A percentile compares a stretch with the other conserved stretches of the same genome.
phyloP scores from a whole-genome alignment of 1,140 invertebrate species.

The Goniozus legneri region DNA sequence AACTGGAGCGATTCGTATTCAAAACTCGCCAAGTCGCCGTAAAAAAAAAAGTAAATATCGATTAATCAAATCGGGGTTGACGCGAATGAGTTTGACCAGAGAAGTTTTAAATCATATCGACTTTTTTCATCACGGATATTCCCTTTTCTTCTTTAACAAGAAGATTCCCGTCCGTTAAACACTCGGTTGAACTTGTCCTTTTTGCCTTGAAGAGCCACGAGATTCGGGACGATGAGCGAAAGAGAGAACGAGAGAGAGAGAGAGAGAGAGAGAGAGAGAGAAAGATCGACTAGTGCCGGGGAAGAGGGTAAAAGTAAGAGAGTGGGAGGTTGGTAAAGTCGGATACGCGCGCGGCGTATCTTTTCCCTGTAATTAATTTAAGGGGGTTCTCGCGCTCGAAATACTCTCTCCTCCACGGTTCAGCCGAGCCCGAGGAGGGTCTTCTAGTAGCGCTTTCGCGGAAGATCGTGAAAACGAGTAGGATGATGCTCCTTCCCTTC shows the following conservation, averaged over 20 bases:
- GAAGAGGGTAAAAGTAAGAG: background rate
- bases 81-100: too few species aligned
- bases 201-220: slow-evolving; percentile 2
- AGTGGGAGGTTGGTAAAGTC: slow-evolving; percentile 11
- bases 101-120: too few species aligned
- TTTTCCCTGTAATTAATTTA: slow-evolving; percentile 50
- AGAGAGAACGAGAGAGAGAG: slow-evolving; percentile 1
- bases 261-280: slow-evolving; percentile 8
- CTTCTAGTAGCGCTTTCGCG: slow-evolving; percentile 26
- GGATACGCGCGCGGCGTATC: slow-evolving; percentile 28
- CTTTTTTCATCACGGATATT: slow-evolving; percentile 27
- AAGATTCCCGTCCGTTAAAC: slow-evolving; percentile 33
- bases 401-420: slow-evolving; percentile 21
- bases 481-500: too few species aligned
- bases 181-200: slow-evolving; percentile 26
- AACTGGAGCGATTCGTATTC: too few species aligned
- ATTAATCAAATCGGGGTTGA: too few species aligned
- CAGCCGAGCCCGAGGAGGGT: slow-evolving; percentile 11
- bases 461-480: slow-evolving; percentile 24
- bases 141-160: slow-evolving; percentile 36
- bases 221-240: too few species aligned
- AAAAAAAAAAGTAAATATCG: too few species aligned
- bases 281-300: too few species aligned
- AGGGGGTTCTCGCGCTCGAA: slow-evolving; percentile 38
- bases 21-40: too few species aligned